Evolutionary conservation across 2,113 vertebrate genomes (phyloP).

Genomic region (Cathartes aura): DNA sequence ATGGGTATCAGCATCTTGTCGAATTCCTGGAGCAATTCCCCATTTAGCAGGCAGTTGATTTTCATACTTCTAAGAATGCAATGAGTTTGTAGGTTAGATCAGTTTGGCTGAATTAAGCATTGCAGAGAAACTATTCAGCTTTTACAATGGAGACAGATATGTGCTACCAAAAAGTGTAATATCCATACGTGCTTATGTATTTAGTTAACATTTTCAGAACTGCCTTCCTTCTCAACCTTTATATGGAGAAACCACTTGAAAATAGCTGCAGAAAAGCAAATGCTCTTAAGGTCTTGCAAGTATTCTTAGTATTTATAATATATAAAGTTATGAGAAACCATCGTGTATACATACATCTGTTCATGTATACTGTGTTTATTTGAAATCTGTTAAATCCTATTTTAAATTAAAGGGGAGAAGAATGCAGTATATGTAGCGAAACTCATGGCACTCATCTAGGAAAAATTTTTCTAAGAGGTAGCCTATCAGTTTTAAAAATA

Average conservation of each 20-base stretch:
- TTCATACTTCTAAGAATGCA: neutral
- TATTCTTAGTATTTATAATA: neutral
- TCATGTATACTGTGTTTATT: neutral
- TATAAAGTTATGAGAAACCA: neutral
- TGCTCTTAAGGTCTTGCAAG: neutral
- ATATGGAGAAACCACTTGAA: neutral
- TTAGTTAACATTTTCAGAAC: neutral
- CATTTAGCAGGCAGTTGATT: neutral
- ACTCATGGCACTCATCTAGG: neutral
- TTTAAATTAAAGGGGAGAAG: neutral
- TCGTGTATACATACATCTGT: neutral
- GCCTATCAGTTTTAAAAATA: neutral
- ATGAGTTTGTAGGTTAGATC: neutral
- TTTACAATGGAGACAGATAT: neutral
- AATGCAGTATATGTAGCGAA: neutral
- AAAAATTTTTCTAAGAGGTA: neutral
- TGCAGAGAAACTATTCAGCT: neutral
- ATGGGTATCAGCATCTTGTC: neutral
- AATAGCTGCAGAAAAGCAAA: neutral
- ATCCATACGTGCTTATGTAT: neutral
- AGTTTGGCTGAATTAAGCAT: neutral
- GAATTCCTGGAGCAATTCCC: neutral
- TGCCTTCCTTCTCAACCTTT: neutral
- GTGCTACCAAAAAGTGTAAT: neutral
- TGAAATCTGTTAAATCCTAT: neutral